Percentiles rank a stretch among this genome's conserved stretches.
Evolutionary conservation across 1,140 invertebrate genomes (phyloP).

Genomic region (Uloborus diversus): DNA sequence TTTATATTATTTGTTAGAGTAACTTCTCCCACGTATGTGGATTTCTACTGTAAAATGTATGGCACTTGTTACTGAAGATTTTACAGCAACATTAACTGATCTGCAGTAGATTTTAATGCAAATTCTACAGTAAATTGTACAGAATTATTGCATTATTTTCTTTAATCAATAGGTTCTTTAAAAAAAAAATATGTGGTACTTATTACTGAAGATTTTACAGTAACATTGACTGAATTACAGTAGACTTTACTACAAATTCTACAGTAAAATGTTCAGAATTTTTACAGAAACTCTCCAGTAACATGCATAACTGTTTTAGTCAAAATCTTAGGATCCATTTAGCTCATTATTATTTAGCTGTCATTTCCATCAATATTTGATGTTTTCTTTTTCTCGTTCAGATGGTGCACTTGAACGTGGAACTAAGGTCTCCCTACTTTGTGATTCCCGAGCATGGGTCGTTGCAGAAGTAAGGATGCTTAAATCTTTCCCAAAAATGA

Average conservation of each 20-base stretch:
- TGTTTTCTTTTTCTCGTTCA: conserved; percentile 5
- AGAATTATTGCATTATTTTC: too few relatives aligned
- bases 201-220: background rate
- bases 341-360: background rate
- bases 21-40: too few relatives aligned
- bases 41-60: too few relatives aligned
- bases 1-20: too few relatives aligned
- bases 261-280: background rate
- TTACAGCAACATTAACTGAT: too few relatives aligned
- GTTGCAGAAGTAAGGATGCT: conserved; percentile 74
- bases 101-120: too few relatives aligned
- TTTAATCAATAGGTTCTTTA: too few relatives aligned
- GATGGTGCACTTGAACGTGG: conserved; percentile 75
- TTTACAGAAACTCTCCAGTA: background rate
- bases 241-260: background rate
- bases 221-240: background rate
- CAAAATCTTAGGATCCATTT: background rate
- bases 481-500: background rate
- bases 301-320: background rate
- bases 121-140: too few relatives aligned
- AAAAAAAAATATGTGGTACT: too few relatives aligned
- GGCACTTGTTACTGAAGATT: too few relatives aligned
- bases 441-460: conserved; percentile 81
- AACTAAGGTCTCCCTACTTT: conserved; percentile 80
- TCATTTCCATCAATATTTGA: background rate